phyloP scores from a whole-genome alignment of 2,888 invertebrate genomes.

The Orthonychiurus folsomi region DNA sequence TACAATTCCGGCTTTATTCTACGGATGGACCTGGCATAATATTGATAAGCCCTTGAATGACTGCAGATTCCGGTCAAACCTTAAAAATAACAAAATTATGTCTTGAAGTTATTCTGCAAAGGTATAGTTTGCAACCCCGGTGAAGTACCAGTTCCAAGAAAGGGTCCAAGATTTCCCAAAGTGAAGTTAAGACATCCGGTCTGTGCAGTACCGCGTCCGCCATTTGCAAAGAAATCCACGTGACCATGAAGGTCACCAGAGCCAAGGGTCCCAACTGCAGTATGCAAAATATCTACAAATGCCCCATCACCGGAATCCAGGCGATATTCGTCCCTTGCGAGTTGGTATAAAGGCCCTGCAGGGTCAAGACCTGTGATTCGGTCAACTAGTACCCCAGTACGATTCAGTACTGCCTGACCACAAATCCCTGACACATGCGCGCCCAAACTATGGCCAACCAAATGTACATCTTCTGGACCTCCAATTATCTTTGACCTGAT shows the following conservation, averaged over 20 bases:
- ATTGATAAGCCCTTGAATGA: conserved; percentile 11
- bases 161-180: not conserved
- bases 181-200: conserved; percentile 10
- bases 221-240: conserved; percentile 12
- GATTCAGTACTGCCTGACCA: conserved; percentile 2
- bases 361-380: conserved; percentile 12
- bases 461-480: conserved; percentile 11
- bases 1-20: conserved; percentile 6
- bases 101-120: not conserved
- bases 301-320: conserved; percentile 6
- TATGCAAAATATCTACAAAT: conserved; percentile 11
- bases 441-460: conserved; percentile 12
- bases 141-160: conserved; percentile 2
- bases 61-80: conserved; percentile 8
- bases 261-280: conserved; percentile 7
- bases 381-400: conserved; percentile 2
- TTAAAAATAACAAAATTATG: conserved; percentile 2
- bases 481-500: not conserved
- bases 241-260: conserved; percentile 1
- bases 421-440: conserved; percentile 10
- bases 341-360: conserved; percentile 9
- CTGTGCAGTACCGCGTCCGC: conserved; percentile 6
- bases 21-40: conserved; percentile 2
- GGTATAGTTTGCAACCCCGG: not conserved
- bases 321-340: conserved; percentile 1